Base-by-base conservation (phyloP, 1,140 invertebrate species). In the Myzus persicae region DNA sequence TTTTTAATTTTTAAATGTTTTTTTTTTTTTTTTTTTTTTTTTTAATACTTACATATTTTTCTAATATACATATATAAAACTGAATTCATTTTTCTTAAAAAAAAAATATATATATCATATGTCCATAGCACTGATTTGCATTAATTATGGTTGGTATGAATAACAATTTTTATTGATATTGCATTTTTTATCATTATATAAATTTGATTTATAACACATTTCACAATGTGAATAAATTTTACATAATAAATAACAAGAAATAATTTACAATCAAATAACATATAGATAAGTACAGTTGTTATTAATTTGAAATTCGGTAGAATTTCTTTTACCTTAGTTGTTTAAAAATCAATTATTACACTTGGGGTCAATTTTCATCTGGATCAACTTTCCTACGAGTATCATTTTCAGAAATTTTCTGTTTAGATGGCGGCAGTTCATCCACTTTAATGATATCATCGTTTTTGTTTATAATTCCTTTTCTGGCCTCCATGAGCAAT, bases 381-480 rank as follows among this genome's bases (percentile, higher is more conserved):
- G 91, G 91, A 93, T 93, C 91, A 54, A 93, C 91, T 93, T 93
- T 93, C 91, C 91, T 93, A 93, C 76, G 91, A 84, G 91, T 93
- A 85, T 93, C 91, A 42, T 93, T 93, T 93, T 93, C 91, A 93
- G 91, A 93, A 85, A 81, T 93, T 93, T 93, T 84, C 36, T 93
- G 91, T 51, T 93, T 93, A 93, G 91, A 48, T 42, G 91, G 46
- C 81, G 91, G 91, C 48, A 93, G 46, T 51, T 93, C 81, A 54
- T 93, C 91, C 91, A 93, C 91, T 93, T 93, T 93, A n/a, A 93
- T 93, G 46, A 93, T 93, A 93, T 93, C 91, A 93, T 93, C 91
- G 26, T 85, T 93, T 48, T 93, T 84, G 44, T 93, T 85, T n/a
- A 84, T 67, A 38, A 51, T 85, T 84, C 76, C 46, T 85, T 85